Evolutionary conservation across 1,140 invertebrate species (phyloP), one percentile per base, ranked within the genome.

Genomic region (Bombus ignitus): DNA sequence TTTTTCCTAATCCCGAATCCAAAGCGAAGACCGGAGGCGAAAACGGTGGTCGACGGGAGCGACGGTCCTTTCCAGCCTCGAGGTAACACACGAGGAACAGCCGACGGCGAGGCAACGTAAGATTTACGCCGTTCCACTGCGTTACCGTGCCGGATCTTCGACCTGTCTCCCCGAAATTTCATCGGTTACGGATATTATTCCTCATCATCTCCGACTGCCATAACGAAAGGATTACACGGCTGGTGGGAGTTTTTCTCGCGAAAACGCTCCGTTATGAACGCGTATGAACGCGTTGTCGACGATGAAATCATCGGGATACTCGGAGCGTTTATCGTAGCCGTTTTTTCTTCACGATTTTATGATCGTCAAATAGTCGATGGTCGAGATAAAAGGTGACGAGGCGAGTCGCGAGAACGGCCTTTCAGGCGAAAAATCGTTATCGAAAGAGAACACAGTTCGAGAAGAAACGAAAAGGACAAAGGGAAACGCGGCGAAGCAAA

Each of bases 161-260:
- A 77, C 53, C 81, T 74, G 70, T 81, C 59, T 47, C 78, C 65
- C 82, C 85, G 89, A 91, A 93, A 92, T 94, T 92, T 89, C 72
- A 92, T 94, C 92, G 78, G 94, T 93, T 93, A 92, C 92, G 91
- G 92, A 93, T 94, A 93, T 94, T 94, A 94, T 94, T 94, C 90
- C 90, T 94, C 92, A 92, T 93, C 89, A 93, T 93, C 91, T 59
- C 75, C 68, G 88, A 91, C 91, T 92, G 86, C 83, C 93, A 92
- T 93, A 89, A 93, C 93, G 59, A 88, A 91, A 59, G 35, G 86
- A 91, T 93, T 90, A 92, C 71, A 83, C 66, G 78, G 76, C 44
- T 35, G 81, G 71, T 71, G 88, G 81, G 77, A 62, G 76, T 47
- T 80, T 47, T 65, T 47, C 53, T 47, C 66, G 76, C 66, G 47